A percentile compares a stretch with the other conserved stretches of the same genome.
Conservation (phyloP, 2,888 invertebrate genomes). For the Margaritifera margaritifera region DNA sequence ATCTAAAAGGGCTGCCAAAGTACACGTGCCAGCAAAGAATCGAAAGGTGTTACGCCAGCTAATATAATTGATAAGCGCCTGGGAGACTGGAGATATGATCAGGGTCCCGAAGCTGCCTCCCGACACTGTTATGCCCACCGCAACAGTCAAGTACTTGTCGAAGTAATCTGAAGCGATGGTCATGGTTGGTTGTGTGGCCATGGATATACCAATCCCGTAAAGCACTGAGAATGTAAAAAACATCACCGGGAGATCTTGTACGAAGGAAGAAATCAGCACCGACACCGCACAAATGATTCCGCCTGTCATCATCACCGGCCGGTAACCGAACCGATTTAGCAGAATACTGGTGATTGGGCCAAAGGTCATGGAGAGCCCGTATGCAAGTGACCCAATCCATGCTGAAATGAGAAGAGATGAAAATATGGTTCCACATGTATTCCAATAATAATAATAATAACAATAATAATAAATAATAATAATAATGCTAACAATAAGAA, state of each 20-base stretch:
- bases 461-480: too few species aligned
- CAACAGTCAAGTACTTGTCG: slow-evolving; percentile 55
- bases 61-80: slow-evolving; percentile 43
- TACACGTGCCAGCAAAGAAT: slow-evolving; percentile 40
- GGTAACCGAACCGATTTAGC: slow-evolving; percentile 47
- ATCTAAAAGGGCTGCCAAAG: slow-evolving; percentile 37
- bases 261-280: slow-evolving; percentile 54
- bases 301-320: slow-evolving; percentile 50
- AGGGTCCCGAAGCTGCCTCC: slow-evolving; percentile 63
- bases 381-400: slow-evolving; percentile 61
- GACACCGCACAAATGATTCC: slow-evolving; percentile 51
- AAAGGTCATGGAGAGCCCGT: slow-evolving; percentile 60
- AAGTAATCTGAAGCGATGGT: slow-evolving; percentile 59
- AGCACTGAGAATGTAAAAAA: slow-evolving; percentile 58
- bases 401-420: slow-evolving; percentile 44
- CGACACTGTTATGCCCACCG: slow-evolving; percentile 58
- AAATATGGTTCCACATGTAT: slow-evolving; percentile 10
- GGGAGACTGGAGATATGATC: slow-evolving; percentile 54
- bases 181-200: slow-evolving; percentile 61
- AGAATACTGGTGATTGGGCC: slow-evolving; percentile 55
- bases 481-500: too few species aligned
- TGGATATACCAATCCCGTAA: slow-evolving; percentile 59
- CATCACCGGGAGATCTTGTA: slow-evolving; percentile 36
- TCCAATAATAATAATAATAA: too few species aligned
- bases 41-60: slow-evolving; percentile 59